Conservation (phyloP, 2,797 vertebrate species). For the Chromis chromis region DNA sequence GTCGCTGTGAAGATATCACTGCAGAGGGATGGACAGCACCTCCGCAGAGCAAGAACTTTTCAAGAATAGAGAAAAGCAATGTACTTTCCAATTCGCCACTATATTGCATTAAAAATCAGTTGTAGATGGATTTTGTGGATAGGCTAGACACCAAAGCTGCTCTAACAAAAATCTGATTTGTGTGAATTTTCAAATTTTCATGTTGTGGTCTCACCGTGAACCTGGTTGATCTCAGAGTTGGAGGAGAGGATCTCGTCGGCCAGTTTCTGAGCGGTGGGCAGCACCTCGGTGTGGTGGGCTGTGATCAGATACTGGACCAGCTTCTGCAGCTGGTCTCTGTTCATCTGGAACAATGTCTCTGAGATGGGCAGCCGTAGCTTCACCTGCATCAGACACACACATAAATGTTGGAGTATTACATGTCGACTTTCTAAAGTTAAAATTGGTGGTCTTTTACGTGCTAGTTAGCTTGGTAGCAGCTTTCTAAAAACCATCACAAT, state of each 20-base stretch:
- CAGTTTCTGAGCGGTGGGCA: slow-evolving; percentile 97
- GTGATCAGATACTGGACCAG: slow-evolving; percentile 99
- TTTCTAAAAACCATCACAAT: neutral
- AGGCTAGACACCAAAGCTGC: neutral
- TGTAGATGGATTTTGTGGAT: neutral
- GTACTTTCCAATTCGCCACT: slow-evolving; percentile 10
- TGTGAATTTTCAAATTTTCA: neutral
- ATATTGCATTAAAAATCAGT: neutral
- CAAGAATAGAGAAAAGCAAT: slow-evolving; percentile 16
- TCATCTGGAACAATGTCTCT: slow-evolving; percentile 99
- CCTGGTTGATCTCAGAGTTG: slow-evolving; percentile 99
- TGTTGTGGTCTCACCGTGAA: slow-evolving; percentile 90
- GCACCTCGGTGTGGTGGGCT: slow-evolving; percentile 98
- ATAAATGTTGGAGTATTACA: neutral
- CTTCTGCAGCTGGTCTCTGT: slow-evolving; percentile 98
- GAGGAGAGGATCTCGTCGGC: slow-evolving; percentile 99
- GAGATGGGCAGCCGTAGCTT: slow-evolving; percentile 98
- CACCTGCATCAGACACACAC: slow-evolving; percentile 83
- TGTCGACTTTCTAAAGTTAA: neutral
- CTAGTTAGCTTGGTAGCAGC: neutral
- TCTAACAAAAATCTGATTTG: neutral
- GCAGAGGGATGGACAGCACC: slow-evolving; percentile 88
- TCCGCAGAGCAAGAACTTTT: slow-evolving; percentile 86
- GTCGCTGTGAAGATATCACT: slow-evolving; percentile 91
- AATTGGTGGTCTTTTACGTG: neutral